A percentile compares a stretch with the other conserved stretches of the same genome.
Evolutionary conservation across 1,140 invertebrate species (phyloP).

Genomic region (Neodiprion pinetum): DNA sequence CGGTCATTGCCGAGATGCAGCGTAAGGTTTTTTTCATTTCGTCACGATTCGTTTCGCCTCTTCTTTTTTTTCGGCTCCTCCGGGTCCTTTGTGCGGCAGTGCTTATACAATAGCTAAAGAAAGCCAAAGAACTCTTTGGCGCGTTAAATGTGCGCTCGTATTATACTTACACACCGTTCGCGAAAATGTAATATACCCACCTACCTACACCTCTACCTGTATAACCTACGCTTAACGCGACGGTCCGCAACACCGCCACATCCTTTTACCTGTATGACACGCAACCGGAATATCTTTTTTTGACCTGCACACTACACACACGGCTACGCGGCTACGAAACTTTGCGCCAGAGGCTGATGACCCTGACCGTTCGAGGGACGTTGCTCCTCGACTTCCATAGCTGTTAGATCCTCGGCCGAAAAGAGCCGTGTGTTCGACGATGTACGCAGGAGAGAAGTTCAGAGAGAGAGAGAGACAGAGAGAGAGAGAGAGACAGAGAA

Average conservation of each 20-base stretch:
- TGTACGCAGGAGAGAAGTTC: not conserved
- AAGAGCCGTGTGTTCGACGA: not conserved
- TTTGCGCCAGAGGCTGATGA: constrained; percentile 57
- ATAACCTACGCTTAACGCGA: too few species aligned
- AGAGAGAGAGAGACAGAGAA: not conserved
- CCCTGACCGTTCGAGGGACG: constrained; percentile 57
- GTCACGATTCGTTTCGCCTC: too few species aligned
- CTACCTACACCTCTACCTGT: too few species aligned
- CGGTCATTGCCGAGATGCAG: too few species aligned
- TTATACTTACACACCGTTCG: too few species aligned
- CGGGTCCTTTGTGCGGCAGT: too few species aligned
- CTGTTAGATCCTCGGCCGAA: constrained; percentile 50
- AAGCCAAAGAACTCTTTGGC: too few species aligned
- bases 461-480: not conserved
- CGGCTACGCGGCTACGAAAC: constrained; percentile 31
- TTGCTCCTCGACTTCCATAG: constrained; percentile 48
- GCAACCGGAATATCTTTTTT: constrained; percentile 5
- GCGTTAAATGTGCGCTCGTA: too few species aligned
- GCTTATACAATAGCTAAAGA: too few species aligned
- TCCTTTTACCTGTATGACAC: constrained; percentile 5
- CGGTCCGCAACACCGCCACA: not conserved
- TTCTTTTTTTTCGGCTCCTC: too few species aligned
- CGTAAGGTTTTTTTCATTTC: too few species aligned
- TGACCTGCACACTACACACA: constrained; percentile 15
- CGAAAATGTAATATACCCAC: too few species aligned